Evolutionary conservation across 2,888 invertebrate species (phyloP).

Genomic region (Leptopterna dolabrata): DNA sequence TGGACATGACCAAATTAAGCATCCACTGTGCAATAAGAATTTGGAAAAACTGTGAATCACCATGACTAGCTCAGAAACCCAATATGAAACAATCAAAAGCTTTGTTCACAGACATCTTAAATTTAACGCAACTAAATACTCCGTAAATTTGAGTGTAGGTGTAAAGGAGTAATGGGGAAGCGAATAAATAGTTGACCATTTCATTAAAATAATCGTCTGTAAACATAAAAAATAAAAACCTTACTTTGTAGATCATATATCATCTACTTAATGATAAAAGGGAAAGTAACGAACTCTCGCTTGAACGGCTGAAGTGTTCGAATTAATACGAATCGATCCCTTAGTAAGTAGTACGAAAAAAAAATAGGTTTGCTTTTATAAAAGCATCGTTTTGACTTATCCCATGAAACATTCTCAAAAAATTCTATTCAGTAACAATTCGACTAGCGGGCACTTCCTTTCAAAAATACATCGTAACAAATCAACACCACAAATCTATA

Average conservation of each 20-base stretch:
- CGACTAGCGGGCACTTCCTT: background rate
- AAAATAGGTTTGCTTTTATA: background rate
- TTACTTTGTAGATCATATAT: no score
- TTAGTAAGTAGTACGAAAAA: background rate
- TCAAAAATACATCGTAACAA: background rate
- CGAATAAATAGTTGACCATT: background rate
- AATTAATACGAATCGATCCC: background rate
- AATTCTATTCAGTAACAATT: background rate
- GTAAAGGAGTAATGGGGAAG: background rate
- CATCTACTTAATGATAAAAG: background rate
- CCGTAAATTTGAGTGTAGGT: no score
- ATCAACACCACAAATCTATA: background rate
- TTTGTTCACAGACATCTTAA: no score
- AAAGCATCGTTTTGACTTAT: background rate
- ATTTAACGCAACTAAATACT: no score
- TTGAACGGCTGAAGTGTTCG: background rate
- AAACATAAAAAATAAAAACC: background rate
- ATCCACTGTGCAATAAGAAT: no score
- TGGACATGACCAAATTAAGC: no score
- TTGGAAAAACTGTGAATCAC: no score
- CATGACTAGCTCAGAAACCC: background rate
- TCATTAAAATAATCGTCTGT: background rate
- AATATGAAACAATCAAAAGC: background rate
- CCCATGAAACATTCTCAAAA: background rate
- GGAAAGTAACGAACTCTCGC: background rate